These are phyloP conservation scores for Leptoclinus maculatus DNA, from an alignment of 2,797 vertebrate species.

Conservation along the genomic window DNA sequence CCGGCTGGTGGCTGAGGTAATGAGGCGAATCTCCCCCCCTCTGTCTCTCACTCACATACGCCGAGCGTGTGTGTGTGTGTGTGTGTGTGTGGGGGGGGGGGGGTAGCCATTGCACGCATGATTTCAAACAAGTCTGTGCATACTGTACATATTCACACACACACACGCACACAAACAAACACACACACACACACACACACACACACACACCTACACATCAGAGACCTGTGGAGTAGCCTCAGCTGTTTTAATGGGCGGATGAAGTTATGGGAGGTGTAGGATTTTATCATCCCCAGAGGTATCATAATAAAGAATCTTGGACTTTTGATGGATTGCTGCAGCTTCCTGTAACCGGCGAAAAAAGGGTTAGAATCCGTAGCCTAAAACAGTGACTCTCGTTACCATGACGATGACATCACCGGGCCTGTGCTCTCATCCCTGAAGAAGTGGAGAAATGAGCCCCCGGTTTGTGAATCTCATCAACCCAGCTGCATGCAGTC, in stretches of 20 bases:
- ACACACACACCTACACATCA: slow-evolving; percentile 37
- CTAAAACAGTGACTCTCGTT: slow-evolving; percentile 67
- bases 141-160: slow-evolving; percentile 21
- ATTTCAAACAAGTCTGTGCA: slow-evolving; percentile 41
- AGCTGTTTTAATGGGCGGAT: slow-evolving; percentile 57
- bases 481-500: slow-evolving; percentile 28
- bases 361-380: slow-evolving; percentile 44
- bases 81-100: too few species aligned
- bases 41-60: slow-evolving; percentile 48
- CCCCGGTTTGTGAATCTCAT: slow-evolving; percentile 66
- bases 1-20: slow-evolving; percentile 69
- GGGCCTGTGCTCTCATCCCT: slow-evolving; percentile 51
- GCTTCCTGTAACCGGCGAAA: slow-evolving; percentile 71
- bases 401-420: slow-evolving; percentile 73
- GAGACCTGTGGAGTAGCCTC: slow-evolving; percentile 56
- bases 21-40: slow-evolving; percentile 73
- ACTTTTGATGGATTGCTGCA: slow-evolving; percentile 73
- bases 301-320: slow-evolving; percentile 59
- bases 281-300: slow-evolving; percentile 69
- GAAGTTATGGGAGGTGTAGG: slow-evolving; percentile 68
- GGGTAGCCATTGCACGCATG: slow-evolving; percentile 43
- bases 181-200: slow-evolving; percentile 11
- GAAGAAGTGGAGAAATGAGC: slow-evolving; percentile 55
- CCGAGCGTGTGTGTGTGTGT: too few species aligned
- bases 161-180: neutral